These are phyloP conservation scores for Apis laboriosa DNA, from an alignment of 1,140 invertebrate species.

Conservation along the genomic window DNA sequence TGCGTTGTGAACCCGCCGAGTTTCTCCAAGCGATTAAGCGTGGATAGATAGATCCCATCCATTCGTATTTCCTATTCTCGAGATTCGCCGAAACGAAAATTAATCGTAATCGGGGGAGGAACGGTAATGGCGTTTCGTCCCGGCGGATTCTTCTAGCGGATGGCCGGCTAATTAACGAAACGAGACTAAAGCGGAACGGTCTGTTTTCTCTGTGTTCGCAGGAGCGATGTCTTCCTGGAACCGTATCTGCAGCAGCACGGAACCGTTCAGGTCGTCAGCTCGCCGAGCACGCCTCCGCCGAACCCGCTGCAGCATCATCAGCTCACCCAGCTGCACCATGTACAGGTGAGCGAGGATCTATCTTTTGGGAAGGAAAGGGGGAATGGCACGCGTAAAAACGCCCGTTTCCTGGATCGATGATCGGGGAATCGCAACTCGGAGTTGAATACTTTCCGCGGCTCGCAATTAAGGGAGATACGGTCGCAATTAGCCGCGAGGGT, in stretches of 20 bases:
- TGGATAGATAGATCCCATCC: too few species aligned
- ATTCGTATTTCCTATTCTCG: too few species aligned
- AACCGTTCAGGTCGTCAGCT: constrained; percentile 77
- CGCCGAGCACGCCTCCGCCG: constrained; percentile 76
- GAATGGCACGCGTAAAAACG: too few species aligned
- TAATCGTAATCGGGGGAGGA: too few species aligned
- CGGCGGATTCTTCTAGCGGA: background rate
- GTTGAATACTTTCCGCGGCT: constrained; percentile 36
- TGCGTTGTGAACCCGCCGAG: too few species aligned
- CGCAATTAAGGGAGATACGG: constrained; percentile 59
- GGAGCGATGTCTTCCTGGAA: constrained; percentile 80
- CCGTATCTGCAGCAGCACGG: constrained; percentile 78
- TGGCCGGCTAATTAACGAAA: constrained; percentile 22
- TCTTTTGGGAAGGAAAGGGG: too few species aligned
- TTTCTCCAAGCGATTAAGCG: too few species aligned
- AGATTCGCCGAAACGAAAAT: too few species aligned
- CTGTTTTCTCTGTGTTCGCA: constrained; percentile 69
- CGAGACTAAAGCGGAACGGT: constrained; percentile 12
- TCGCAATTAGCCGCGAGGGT: constrained; percentile 62
- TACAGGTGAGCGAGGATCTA: constrained; percentile 70
- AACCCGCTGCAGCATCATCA: constrained; percentile 78
- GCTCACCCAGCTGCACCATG: constrained; percentile 79
- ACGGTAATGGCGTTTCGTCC: background rate
- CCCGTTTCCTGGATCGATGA: too few species aligned
- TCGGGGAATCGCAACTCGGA: constrained; percentile 14